Base-by-base conservation (phyloP, 92 coral and sea anemone genomes). In the Meandrina meandrites region DNA sequence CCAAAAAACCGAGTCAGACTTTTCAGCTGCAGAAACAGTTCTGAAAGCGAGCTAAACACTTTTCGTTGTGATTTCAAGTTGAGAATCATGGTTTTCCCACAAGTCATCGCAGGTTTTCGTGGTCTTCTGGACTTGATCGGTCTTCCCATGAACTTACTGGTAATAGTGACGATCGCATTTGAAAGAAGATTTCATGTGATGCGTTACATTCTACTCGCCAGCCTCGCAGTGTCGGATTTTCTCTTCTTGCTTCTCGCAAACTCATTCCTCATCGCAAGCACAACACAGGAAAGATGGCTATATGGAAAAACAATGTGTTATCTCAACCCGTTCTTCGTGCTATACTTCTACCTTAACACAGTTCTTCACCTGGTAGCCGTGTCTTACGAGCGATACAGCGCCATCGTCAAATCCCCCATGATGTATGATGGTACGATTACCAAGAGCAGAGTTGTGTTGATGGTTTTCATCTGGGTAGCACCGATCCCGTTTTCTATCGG, bases 351-450 rank as follows among this genome's bases (percentile, higher is more conserved):
- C 84, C 3, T 64, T 1, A 80, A 80, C 57, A 60, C 75, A 17
- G 56, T 80, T 40, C 56, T 80, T 62, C 84, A 64, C 27, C 50
- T 62, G 57, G 6, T 64, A 15, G 84, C 75, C 6, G 84, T 80
- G 57, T 62, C 75, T 35, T 80, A 37, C 21, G 75, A 80, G 48
- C 35, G 84, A 62, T 64, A 80, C 75, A 24, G 24, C 7, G 75
- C 84, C 34, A 80, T 80, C 0, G 84, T 80, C 54, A 80, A 80
- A 36, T 80, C 83, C 4, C 73, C 83, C 21, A 30, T 80, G 73
- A 80, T 73, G 11, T 58, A 80, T 32, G 34, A 62, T n/a, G 73
- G 83, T 21, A 36, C 73, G 21, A 80, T 80, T 5, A 80, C 83
- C 19, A 80, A 45, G 19, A 42, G 18, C 58, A 76, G 17, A 45